Conservation (phyloP, 2,113 vertebrate genomes). For the Labeo catla region DNA sequence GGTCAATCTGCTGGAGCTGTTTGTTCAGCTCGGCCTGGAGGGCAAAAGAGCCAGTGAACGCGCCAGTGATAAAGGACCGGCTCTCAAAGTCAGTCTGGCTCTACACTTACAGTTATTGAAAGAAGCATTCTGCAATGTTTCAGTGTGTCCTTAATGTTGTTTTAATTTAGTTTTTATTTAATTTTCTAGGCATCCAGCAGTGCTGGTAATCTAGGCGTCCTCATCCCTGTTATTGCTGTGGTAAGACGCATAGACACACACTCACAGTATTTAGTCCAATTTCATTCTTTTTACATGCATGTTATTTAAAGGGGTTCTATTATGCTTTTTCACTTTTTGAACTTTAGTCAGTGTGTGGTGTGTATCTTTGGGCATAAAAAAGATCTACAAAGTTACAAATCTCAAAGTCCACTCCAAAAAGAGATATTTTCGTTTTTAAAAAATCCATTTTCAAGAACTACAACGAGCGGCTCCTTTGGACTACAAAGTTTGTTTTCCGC, state of each 20-base stretch:
- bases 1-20: constrained; percentile 94
- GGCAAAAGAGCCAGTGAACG: constrained; percentile 94
- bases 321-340: no score
- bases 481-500: no score
- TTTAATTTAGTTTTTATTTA: not conserved
- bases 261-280: not conserved
- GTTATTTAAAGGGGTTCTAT: not conserved
- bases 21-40: constrained; percentile 96
- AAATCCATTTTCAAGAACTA: no score
- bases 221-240: constrained; percentile 98
- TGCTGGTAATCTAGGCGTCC: constrained; percentile 94
- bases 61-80: constrained; percentile 93
- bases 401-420: no score
- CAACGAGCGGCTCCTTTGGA: no score
- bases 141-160: not conserved
- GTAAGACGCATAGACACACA: constrained; percentile 77
- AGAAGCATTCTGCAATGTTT: not conserved
- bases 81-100: constrained; percentile 82
- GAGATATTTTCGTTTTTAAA: no score
- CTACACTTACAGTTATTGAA: not conserved
- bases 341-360: no score
- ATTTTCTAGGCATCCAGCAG: constrained; percentile 89
- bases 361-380: no score
- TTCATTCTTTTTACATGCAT: not conserved
- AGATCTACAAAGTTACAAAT: no score